phyloP scores from a whole-genome alignment of 2,113 vertebrate genomes.

The Microtus oregoni region DNA sequence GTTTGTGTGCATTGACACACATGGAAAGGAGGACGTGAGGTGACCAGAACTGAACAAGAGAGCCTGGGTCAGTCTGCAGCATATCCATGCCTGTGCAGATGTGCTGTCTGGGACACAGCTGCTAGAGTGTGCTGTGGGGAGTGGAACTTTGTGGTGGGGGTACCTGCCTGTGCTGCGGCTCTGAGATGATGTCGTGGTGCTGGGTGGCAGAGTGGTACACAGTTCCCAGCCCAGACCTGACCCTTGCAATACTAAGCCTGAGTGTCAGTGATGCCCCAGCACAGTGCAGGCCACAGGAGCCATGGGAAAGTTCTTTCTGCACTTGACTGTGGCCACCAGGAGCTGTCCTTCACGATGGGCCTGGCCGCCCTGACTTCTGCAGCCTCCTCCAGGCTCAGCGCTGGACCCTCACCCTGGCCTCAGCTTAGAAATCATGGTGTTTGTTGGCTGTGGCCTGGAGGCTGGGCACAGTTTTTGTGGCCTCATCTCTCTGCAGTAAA shows the following conservation, averaged over 20 bases:
- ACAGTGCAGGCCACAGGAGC: not conserved
- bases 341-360: not conserved
- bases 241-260: not conserved
- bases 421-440: not conserved
- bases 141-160: constrained; percentile 6
- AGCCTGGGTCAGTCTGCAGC: too few relatives aligned
- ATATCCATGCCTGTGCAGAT: not conserved
- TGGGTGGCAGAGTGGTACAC: not conserved
- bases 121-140: not conserved
- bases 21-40: not conserved
- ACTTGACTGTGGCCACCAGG: not conserved
- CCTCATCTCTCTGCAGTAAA: not conserved
- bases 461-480: not conserved
- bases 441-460: not conserved
- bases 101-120: not conserved
- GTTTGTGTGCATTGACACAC: accelerated
- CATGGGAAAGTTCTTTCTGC: not conserved
- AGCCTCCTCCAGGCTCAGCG: not conserved
- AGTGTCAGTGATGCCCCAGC: not conserved
- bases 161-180: not conserved
- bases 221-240: not conserved
- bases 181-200: not conserved
- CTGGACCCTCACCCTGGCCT: not conserved
- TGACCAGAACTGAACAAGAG: not conserved
- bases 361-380: not conserved